Conservation (phyloP, 2,113 vertebrate genomes). For the Talpa occidentalis region DNA sequence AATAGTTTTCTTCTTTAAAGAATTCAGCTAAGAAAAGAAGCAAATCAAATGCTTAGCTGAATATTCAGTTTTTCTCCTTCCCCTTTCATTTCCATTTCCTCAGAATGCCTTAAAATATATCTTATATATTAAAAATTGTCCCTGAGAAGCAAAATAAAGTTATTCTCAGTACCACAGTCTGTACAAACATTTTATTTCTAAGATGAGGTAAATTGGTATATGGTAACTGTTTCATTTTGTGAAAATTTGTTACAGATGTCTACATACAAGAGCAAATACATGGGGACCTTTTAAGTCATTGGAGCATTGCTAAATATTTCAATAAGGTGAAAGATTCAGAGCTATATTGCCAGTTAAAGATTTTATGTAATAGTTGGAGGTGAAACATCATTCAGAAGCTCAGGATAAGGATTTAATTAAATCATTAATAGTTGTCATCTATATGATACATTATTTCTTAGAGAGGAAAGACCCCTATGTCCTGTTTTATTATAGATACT, state of each 20-base stretch:
- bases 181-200: constrained; percentile 50
- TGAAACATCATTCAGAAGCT: constrained; percentile 27
- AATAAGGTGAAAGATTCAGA: constrained; percentile 16
- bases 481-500: background rate
- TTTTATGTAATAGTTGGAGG: constrained; percentile 14
- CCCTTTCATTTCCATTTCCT: background rate
- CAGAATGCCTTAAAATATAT: background rate
- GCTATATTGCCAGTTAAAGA: background rate
- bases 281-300: constrained; percentile 38
- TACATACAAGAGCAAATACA: background rate
- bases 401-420: constrained; percentile 46
- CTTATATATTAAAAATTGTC: constrained; percentile 18
- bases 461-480: background rate
- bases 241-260: constrained; percentile 43
- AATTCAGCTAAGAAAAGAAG: constrained; percentile 1
- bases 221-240: background rate
- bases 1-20: background rate
- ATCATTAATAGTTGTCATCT: background rate
- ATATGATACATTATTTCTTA: background rate
- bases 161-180: constrained; percentile 52
- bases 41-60: constrained; percentile 22
- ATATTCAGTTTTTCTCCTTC: background rate
- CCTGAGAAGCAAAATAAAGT: constrained; percentile 48
- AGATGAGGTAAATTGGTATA: constrained; percentile 41
- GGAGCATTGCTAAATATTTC: constrained; percentile 35